These are phyloP conservation scores for Xiphorhynchus elegans DNA, from an alignment of 2,113 vertebrate genomes.

Conservation along the genomic window DNA sequence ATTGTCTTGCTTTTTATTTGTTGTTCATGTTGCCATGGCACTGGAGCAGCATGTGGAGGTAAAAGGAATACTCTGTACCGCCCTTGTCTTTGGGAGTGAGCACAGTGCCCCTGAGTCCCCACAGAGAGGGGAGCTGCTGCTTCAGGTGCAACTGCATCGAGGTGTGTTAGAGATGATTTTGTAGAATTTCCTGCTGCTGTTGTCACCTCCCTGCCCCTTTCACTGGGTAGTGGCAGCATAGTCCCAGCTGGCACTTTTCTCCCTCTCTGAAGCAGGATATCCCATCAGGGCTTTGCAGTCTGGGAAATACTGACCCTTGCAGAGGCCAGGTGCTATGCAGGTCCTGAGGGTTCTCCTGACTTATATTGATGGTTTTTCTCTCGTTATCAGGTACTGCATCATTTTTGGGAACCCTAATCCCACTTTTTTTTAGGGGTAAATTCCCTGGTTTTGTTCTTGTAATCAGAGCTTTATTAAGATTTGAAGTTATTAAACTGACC, in stretches of 20 bases:
- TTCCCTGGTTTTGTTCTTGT: not conserved
- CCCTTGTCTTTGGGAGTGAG: rapidly evolving
- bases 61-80: not conserved
- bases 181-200: not conserved
- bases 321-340: not conserved
- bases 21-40: not conserved
- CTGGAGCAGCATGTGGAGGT: not conserved
- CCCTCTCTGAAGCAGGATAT: not conserved
- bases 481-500: not conserved
- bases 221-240: not conserved
- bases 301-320: not conserved
- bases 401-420: not conserved
- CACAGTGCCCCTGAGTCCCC: rapidly evolving
- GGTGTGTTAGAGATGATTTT: not conserved
- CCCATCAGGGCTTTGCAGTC: too few relatives aligned
- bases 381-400: rapidly evolving
- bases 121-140: not conserved
- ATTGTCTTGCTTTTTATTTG: not conserved
- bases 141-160: not conserved
- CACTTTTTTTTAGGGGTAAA: not conserved
- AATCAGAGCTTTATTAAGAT: not conserved
- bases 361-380: not conserved
- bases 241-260: not conserved
- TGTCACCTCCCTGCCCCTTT: not conserved
- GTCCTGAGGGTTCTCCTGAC: not conserved